Base-by-base conservation (phyloP, 1,140 invertebrate genomes). In the Drosophila arizonae region DNA sequence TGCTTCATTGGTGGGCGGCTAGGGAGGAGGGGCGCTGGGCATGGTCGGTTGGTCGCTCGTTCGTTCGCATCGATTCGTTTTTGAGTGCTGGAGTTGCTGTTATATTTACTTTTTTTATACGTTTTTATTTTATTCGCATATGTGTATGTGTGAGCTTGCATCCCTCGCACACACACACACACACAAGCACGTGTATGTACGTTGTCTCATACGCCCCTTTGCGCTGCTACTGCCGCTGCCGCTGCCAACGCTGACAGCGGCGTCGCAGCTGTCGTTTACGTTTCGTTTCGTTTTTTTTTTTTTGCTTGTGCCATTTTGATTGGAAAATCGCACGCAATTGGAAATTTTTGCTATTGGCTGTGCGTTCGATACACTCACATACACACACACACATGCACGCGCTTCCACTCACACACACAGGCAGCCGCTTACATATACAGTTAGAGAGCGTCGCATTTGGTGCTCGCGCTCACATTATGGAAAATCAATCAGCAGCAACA, bases 311-410 rank as follows among this genome's bases (percentile, higher is more conserved):
- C 77, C 73, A 72, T 87, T 87, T 87, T 88, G 84, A 88, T 88
- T 88, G 84, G 84, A 88, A 88, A 88, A 88, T 88, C 84, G 85
- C 82, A 84, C 79, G 79, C 84, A 87, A 86, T 88, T 82, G 79
- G 72, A 87, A 87, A 87, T 87, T 79, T 87, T 87, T 87, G 82
- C 82, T 78, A 87, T 88, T 87, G 84, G 82, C 84, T 78, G 72
- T 79, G 76, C 77, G 84, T 87, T 87, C 84, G 64, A 88, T 87
- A 82, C 72, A 65, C 72, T 39, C 67, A 67, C 36, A 76, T 68
- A 70, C 52, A 71, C 43, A 28, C 61, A 54, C 28, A 43, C 33
- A 65, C 39, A 28, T 13, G 24, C 48, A 17, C 36, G 58, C 43
- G 13, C 33, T 36, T 8, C 33, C 48, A 36, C 60, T 17, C 21